phyloP scores from a whole-genome alignment of 2,888 invertebrate genomes.

The Taenaris catops region DNA sequence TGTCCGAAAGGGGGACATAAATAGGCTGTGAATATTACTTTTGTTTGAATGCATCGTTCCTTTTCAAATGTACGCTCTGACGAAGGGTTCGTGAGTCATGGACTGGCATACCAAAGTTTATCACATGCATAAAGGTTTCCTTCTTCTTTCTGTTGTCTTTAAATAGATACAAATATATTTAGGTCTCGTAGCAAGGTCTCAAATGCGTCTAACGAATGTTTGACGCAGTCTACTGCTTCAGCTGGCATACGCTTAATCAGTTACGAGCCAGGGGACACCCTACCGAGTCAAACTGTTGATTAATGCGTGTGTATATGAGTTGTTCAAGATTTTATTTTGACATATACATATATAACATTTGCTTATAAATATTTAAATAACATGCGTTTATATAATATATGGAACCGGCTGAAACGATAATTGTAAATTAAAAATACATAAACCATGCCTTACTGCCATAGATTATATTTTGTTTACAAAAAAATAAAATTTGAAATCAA shows the following conservation, averaged over 20 bases:
- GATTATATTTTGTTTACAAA: too few species aligned
- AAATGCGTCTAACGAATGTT: constrained; percentile 1
- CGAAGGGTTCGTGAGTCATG: constrained; percentile 19
- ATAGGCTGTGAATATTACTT: constrained; percentile 20
- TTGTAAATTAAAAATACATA: too few species aligned
- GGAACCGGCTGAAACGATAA: too few species aligned
- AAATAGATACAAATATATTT: constrained; percentile 7
- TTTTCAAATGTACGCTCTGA: constrained; percentile 6
- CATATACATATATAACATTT: too few species aligned
- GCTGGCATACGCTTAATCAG: constrained; percentile 4
- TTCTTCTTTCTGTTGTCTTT: constrained; percentile 2
- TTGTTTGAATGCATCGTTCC: constrained; percentile 15
- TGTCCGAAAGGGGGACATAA: constrained; percentile 18
- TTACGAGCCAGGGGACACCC: constrained; percentile 8
- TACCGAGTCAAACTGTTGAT: not conserved
- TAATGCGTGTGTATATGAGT: not conserved
- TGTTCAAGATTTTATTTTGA: too few species aligned
- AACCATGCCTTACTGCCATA: too few species aligned
- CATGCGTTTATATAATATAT: too few species aligned
- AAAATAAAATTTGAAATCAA: too few species aligned
- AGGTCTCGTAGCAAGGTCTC: constrained; percentile 11
- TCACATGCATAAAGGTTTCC: constrained; percentile 1
- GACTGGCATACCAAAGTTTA: constrained; percentile 8
- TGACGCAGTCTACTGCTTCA: constrained; percentile 5
- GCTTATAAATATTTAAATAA: too few species aligned